phyloP scores from a whole-genome alignment of 2,113 vertebrate species.

The Cavia aperea region DNA sequence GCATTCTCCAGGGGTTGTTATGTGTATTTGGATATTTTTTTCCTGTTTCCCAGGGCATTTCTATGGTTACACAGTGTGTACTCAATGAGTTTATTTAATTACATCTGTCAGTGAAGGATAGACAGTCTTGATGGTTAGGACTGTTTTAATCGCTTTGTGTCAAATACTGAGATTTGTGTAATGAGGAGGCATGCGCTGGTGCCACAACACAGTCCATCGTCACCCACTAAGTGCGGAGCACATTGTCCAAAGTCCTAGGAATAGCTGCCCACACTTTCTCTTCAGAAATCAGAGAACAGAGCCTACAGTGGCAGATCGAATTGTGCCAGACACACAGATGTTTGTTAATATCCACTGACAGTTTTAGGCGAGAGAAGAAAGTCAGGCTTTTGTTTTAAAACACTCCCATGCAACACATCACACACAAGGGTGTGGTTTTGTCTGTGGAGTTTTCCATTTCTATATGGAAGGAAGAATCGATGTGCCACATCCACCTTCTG shows the following conservation, averaged over 20 bases:
- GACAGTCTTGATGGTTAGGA: too few species aligned
- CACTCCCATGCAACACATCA: accelerated
- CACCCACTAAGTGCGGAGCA: accelerated
- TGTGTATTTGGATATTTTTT: neutral
- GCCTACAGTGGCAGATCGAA: too few species aligned
- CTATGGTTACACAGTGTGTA: neutral
- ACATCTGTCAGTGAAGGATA: neutral
- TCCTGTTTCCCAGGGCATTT: neutral
- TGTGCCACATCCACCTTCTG: neutral
- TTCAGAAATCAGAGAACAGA: neutral
- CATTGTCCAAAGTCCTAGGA: neutral
- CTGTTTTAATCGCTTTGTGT: neutral
- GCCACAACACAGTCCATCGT: neutral
- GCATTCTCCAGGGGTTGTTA: neutral
- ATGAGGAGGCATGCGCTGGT: neutral
- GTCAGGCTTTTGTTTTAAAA: neutral
- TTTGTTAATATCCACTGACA: neutral
- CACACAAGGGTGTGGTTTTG: accelerated
- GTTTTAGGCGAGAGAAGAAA: neutral
- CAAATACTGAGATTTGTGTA: neutral
- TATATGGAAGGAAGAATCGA: neutral
- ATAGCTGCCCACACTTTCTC: neutral
- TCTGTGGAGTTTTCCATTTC: neutral
- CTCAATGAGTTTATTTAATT: neutral
- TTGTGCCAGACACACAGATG: neutral